These are phyloP conservation scores for Neosilurus hyrtlii DNA, from an alignment of 2,797 vertebrate genomes.

Conservation along the genomic window DNA sequence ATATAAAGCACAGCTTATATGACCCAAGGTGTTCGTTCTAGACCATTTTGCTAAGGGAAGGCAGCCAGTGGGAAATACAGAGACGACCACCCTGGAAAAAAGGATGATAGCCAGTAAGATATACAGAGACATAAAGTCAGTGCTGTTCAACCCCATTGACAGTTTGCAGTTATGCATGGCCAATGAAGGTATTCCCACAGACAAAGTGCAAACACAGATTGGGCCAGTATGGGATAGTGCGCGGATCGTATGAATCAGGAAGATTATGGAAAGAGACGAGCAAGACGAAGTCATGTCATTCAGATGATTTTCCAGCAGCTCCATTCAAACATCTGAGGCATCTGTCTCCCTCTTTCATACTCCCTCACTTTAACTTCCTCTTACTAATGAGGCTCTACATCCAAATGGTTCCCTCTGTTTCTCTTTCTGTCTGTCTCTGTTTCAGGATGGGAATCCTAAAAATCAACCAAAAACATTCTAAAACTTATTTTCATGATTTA, in stretches of 20 bases:
- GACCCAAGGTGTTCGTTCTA: slow-evolving; percentile 29
- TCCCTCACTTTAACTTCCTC: slow-evolving; percentile 55
- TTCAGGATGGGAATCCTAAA: slow-evolving; percentile 16
- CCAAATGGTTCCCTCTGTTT: slow-evolving; percentile 52
- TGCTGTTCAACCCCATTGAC: slow-evolving; percentile 42
- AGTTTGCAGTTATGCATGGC: slow-evolving; percentile 39
- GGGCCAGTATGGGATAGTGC: slow-evolving; percentile 29
- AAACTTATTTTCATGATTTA: background rate
- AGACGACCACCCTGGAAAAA: slow-evolving; percentile 39
- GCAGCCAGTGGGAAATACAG: slow-evolving; percentile 24
- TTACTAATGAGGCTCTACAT: slow-evolving; percentile 48
- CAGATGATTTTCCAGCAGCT: slow-evolving; percentile 41
- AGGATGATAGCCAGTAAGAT: slow-evolving; percentile 42
- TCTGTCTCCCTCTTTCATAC: slow-evolving; percentile 54
- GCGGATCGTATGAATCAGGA: slow-evolving; percentile 43
- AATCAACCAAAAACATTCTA: background rate
- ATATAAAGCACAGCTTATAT: slow-evolving; percentile 42
- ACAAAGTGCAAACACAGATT: slow-evolving; percentile 45
- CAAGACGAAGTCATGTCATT: slow-evolving; percentile 38
- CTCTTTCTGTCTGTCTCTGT: slow-evolving; percentile 58
- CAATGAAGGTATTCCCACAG: slow-evolving; percentile 35
- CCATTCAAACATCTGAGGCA: slow-evolving; percentile 47
- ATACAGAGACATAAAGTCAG: slow-evolving; percentile 33
- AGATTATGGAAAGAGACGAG: slow-evolving; percentile 39
- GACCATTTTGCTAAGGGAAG: slow-evolving; percentile 33